These are phyloP conservation scores for Lutjanus campechanus DNA, from an alignment of 2,797 vertebrate species.

Conservation along the genomic window DNA sequence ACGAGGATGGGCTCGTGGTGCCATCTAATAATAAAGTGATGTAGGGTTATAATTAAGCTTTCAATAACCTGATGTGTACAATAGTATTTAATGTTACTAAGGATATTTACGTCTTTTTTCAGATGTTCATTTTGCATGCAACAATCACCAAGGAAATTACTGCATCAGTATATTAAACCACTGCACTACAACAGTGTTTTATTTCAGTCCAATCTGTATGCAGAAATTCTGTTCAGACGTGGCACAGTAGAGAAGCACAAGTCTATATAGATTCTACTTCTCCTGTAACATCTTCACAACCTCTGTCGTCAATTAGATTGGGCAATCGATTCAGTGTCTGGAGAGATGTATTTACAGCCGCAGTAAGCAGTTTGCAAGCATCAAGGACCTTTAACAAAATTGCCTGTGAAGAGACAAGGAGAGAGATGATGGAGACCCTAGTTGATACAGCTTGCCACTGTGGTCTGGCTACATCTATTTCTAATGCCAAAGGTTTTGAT, in stretches of 20 bases:
- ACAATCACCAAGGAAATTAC: slow-evolving; percentile 2
- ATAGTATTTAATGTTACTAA: slow-evolving; percentile 4
- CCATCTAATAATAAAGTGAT: slow-evolving; percentile 18
- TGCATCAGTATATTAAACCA: slow-evolving; percentile 8
- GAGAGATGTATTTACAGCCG: slow-evolving; percentile 81
- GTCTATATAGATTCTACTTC: slow-evolving; percentile 53
- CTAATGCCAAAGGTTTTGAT: slow-evolving; percentile 75
- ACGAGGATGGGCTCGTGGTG: background rate
- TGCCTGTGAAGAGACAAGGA: slow-evolving; percentile 71
- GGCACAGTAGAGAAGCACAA: slow-evolving; percentile 27
- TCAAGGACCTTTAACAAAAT: slow-evolving; percentile 83
- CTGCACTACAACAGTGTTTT: background rate
- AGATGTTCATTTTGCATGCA: slow-evolving; percentile 6
- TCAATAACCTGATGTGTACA: slow-evolving; percentile 13
- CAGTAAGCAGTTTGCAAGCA: slow-evolving; percentile 78
- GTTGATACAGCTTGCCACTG: slow-evolving; percentile 64
- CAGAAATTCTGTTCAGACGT: slow-evolving; percentile 44
- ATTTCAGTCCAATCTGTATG: slow-evolving; percentile 27
- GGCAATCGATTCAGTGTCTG: slow-evolving; percentile 78
- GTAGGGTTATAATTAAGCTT: slow-evolving; percentile 14
- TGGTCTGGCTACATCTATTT: slow-evolving; percentile 67
- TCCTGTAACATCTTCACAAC: slow-evolving; percentile 74
- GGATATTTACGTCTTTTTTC: background rate
- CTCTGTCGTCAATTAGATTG: slow-evolving; percentile 78
- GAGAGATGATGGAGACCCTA: slow-evolving; percentile 68